A percentile compares a stretch with the other conserved stretches of the same genome.
phyloP scores from a whole-genome alignment of 2,888 invertebrate genomes.

The Netelia melanura region DNA sequence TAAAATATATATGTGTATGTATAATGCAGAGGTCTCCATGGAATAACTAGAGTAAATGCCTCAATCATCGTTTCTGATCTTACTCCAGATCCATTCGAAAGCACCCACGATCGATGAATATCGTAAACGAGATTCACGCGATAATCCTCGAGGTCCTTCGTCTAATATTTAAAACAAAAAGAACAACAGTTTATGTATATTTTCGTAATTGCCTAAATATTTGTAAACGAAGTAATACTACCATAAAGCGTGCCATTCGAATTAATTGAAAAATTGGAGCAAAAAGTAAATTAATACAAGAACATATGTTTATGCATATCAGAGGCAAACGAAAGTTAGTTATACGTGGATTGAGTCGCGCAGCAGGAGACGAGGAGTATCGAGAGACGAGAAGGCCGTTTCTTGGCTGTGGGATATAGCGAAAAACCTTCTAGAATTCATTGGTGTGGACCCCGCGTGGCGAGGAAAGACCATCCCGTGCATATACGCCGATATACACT shows the following conservation, averaged over 20 bases:
- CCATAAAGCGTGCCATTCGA: conserved; percentile 62
- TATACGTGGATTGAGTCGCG: conserved; percentile 69
- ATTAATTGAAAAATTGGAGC: conserved; percentile 81
- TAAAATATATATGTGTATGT: not conserved
- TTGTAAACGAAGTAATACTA: not conserved
- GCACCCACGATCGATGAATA: not conserved
- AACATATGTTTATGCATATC: conserved; percentile 37
- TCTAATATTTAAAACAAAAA: not conserved
- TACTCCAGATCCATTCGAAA: conserved; percentile 30
- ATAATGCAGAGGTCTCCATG: not conserved
- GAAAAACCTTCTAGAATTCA: conserved; percentile 72
- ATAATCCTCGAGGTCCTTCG: not conserved
- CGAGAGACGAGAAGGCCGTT: conserved; percentile 70
- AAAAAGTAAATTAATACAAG: conserved; percentile 70
- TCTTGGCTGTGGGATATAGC: conserved; percentile 70
- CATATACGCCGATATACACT: conserved; percentile 24
- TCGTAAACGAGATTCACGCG: not conserved
- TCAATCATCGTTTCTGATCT: conserved; percentile 28
- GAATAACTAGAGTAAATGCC: conserved; percentile 22
- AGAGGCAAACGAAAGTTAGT: conserved; percentile 44
- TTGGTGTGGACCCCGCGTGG: conserved; percentile 70
- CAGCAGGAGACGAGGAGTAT: conserved; percentile 75
- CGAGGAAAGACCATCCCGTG: conserved; percentile 55
- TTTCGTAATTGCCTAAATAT: not conserved
- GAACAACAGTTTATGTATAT: not conserved